Percentiles rank a stretch among this genome's conserved stretches.
Conservation (phyloP, 2,888 invertebrate species). For the Dendrolimus pini region DNA sequence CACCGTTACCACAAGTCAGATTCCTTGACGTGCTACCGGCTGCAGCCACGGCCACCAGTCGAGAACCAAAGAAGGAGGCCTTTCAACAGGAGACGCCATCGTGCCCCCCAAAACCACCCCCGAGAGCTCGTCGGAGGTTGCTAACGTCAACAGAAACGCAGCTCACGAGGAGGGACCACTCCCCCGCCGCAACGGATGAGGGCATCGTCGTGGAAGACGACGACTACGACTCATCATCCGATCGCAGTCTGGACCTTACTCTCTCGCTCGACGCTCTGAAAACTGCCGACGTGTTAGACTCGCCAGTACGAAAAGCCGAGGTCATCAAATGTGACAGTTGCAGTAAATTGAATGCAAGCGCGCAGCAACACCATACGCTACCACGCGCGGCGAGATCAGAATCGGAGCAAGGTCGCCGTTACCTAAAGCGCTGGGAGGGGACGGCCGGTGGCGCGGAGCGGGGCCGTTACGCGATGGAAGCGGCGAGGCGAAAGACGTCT, state of each 20-base stretch:
- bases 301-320: constrained; percentile 58
- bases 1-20: constrained; percentile 83
- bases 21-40: constrained; percentile 83
- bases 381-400: constrained; percentile 61
- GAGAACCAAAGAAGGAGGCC: constrained; percentile 54
- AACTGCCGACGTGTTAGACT: constrained; percentile 58
- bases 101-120: constrained; percentile 62
- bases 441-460: constrained; percentile 56
- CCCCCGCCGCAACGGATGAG: constrained; percentile 70
- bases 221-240: constrained; percentile 75
- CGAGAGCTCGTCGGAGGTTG: constrained; percentile 59
- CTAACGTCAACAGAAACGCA: constrained; percentile 56
- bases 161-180: constrained; percentile 58
- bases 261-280: constrained; percentile 69
- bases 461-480: constrained; percentile 57
- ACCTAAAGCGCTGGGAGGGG: constrained; percentile 67
- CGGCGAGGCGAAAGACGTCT: constrained; percentile 60
- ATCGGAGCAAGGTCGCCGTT: constrained; percentile 59
- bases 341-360: constrained; percentile 52
- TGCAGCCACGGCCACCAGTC: constrained; percentile 61
- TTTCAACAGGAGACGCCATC: constrained; percentile 47
- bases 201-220: constrained; percentile 73
- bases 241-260: constrained; percentile 73
- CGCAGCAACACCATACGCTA: constrained; percentile 56
- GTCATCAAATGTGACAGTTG: constrained; percentile 67